A percentile compares a stretch with the other conserved stretches of the same genome.
Evolutionary conservation across 2,113 vertebrate genomes (phyloP).

Genomic region (Lagopus muta): DNA sequence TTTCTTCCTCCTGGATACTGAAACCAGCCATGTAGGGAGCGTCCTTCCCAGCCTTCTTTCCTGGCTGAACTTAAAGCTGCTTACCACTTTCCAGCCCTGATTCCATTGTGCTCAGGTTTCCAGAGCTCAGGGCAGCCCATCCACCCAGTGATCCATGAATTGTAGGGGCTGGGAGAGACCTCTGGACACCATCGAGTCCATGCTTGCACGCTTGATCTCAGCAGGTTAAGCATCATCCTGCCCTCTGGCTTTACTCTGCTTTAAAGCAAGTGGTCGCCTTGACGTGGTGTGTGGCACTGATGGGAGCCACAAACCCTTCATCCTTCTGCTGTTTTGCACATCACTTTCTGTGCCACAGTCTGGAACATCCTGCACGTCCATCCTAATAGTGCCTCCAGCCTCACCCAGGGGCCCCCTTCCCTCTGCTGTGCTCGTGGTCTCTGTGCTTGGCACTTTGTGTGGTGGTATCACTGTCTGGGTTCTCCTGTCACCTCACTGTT

Average conservation of each 20-base stretch:
- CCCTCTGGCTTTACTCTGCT: background rate
- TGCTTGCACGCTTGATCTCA: too few species aligned
- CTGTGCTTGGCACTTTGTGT: too few species aligned
- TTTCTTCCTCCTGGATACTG: background rate
- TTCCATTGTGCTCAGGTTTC: background rate
- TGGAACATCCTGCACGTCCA: rapidly evolving
- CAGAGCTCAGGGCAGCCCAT: background rate
- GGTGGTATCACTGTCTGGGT: too few species aligned
- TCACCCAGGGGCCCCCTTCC: too few species aligned
- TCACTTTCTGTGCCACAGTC: background rate
- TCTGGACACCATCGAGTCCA: too few species aligned
- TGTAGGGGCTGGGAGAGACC: background rate
- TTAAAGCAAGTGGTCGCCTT: background rate
- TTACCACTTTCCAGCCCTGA: background rate
- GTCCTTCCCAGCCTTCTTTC: background rate
- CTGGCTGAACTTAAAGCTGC: background rate
- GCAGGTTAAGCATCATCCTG: too few species aligned
- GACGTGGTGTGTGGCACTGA: background rate
- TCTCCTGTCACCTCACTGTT: too few species aligned
- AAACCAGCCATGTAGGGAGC: background rate
- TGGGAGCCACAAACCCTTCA: background rate
- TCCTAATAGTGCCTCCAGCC: too few species aligned
- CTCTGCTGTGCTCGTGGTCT: too few species aligned
- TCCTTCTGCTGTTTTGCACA: background rate
- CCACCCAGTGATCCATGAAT: too few species aligned